A percentile compares a stretch with the other conserved stretches of the same genome.
Evolutionary conservation across 2,888 invertebrate genomes (phyloP).

Genomic region (Stenolophus ochropezus): DNA sequence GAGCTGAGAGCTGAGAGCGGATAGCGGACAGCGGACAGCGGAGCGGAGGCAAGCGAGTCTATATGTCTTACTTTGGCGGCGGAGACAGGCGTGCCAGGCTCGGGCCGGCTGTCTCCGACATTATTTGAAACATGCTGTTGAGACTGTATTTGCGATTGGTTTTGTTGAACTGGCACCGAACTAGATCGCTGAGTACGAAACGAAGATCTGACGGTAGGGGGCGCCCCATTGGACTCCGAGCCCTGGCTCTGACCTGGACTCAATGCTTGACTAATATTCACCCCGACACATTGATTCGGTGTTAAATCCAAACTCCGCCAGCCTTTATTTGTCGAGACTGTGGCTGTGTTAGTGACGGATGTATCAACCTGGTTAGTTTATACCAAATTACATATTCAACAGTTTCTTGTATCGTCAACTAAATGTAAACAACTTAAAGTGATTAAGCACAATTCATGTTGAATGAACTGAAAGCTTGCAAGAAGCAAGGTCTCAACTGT

Average conservation of each 20-base stretch:
- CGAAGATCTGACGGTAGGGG: constrained; percentile 73
- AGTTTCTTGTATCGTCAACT: constrained; percentile 26
- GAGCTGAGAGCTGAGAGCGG: constrained; percentile 20
- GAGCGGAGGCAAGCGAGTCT: constrained; percentile 61
- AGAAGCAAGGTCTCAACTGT: constrained; percentile 6
- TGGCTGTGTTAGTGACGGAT: constrained; percentile 66
- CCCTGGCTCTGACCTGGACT: constrained; percentile 72
- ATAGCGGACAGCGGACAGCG: constrained; percentile 30
- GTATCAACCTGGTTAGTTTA: constrained; percentile 68
- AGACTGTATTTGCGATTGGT: constrained; percentile 60
- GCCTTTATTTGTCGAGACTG: constrained; percentile 70
- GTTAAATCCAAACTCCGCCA: constrained; percentile 75
- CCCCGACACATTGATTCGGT: constrained; percentile 55
- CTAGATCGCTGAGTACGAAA: constrained; percentile 80
- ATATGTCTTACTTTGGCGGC: constrained; percentile 71
- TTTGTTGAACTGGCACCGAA: constrained; percentile 76
- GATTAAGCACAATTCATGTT: constrained; percentile 47
- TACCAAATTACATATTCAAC: constrained; percentile 44
- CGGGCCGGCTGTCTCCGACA: constrained; percentile 57
- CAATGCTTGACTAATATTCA: constrained; percentile 65
- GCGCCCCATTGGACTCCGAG: constrained; percentile 66
- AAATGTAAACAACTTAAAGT: constrained; percentile 45
- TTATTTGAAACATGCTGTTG: constrained; percentile 56
- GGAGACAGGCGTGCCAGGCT: constrained; percentile 68
- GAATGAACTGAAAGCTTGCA: constrained; percentile 51